A percentile compares a stretch with the other conserved stretches of the same genome.
Evolutionary conservation across 2,113 vertebrate species (phyloP).

Genomic region (Arenaria interpres): DNA sequence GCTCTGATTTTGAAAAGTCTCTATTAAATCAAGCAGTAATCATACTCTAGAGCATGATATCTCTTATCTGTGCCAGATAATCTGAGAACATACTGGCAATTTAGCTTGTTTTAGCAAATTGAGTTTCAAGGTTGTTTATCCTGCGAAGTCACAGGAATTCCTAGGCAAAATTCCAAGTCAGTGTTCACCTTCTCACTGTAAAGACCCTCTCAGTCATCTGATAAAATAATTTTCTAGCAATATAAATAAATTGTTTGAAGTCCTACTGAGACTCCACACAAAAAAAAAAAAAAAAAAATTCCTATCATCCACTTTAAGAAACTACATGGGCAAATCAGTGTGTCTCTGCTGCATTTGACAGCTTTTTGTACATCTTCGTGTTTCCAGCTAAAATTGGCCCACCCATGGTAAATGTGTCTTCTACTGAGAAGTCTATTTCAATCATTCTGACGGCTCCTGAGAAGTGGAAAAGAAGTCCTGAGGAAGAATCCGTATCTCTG

Average conservation of each 20-base stretch:
- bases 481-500: slow-evolving; percentile 68
- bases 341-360: not conserved
- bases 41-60: not conserved
- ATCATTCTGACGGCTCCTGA: slow-evolving; percentile 81
- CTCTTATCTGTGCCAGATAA: not conserved
- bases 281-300: not conserved
- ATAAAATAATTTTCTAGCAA: not conserved
- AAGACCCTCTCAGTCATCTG: not conserved
- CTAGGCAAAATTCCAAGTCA: slow-evolving; percentile 5
- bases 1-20: not conserved
- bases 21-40: not conserved
- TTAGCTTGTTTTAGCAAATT: not conserved
- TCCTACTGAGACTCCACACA: not conserved
- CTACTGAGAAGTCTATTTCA: slow-evolving; percentile 73
- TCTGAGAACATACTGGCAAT: not conserved
- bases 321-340: not conserved
- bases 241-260: not conserved
- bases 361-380: not conserved
- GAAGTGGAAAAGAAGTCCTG: slow-evolving; percentile 77
- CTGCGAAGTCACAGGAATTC: not conserved
- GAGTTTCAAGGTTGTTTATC: not conserved
- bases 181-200: not conserved
- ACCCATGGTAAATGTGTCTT: slow-evolving; percentile 76
- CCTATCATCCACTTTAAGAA: not conserved
- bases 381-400: slow-evolving; percentile 82